Evolutionary conservation across 53 echinoderm and acorn worm genomes (phyloP), one percentile per base, ranked within the genome.

Genomic region (Hippasteria phrygiana): DNA sequence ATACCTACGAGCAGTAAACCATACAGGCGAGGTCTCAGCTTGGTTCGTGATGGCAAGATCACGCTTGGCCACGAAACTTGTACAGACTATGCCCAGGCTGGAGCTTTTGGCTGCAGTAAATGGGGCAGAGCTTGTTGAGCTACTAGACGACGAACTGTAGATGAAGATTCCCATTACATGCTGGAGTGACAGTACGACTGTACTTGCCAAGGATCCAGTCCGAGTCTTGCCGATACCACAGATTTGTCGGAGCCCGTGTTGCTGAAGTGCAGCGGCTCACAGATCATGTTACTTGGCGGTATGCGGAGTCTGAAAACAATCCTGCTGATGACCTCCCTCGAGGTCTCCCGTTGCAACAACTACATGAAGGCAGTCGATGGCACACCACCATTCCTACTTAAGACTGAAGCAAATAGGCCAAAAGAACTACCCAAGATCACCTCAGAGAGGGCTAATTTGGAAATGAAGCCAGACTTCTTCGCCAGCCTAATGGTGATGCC

Each of bases 371-470:
- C 0, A 75, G 75, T 48, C 75, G 75, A 16, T 75, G 76, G 76
- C 76, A 76, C n/a, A 22, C 76, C 85, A 9, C 43, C 45, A 11
- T 88, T 92, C 55, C 74, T 90, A 27, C 73, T 72, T 1, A 1
- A 4, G 27, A 18, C 64, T 17, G 69, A 71, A 20, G 55, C 12
- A 10, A 48, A 92, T 12, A 88, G 92, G 92, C 92, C 92, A 35
- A 70, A 46, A 18, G 59, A 79, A n/a, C 75, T 51, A 47, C 20
- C 75, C 10, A 28, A 47, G 31, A 6, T 31, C 28, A 4, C 41
- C 24, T 1, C 1, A 12, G 42, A 73, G 4, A 43, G 5, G 11
- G 73, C 42, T 9, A 16, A 17, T 31, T 1, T 50, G 1, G 75
- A 75, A 34, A 0, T 75, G 29, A 75, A 50, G 24, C 32, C 29